A percentile compares a stretch with the other conserved stretches of the same genome.
Evolutionary conservation across 2,113 vertebrate genomes (phyloP).

Genomic region (human (Homo sapiens)): DNA sequence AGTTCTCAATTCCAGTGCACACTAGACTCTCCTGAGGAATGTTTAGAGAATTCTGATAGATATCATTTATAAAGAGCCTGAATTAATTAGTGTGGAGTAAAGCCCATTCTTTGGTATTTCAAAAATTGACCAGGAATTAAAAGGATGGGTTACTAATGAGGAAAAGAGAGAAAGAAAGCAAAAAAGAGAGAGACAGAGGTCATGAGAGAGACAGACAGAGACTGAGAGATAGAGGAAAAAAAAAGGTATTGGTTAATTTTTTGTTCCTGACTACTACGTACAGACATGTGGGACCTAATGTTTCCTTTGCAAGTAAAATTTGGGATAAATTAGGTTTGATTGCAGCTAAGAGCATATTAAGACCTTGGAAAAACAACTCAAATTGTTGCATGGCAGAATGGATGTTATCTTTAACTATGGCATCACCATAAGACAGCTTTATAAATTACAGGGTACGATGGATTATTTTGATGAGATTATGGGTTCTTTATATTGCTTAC

Average conservation of each 20-base stretch:
- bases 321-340: conserved; percentile 67
- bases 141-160: not conserved
- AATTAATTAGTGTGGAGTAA: not conserved
- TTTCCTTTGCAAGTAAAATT: conserved; percentile 58
- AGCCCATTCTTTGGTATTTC: not conserved
- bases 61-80: not conserved
- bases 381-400: conserved; percentile 52
- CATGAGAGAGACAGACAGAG: not conserved
- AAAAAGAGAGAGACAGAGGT: not conserved
- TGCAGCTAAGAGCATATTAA: conserved; percentile 55
- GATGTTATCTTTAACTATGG: conserved; percentile 57
- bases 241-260: conserved; percentile 22
- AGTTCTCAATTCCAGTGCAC: not conserved
- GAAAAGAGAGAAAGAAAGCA: not conserved
- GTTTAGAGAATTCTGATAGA: not conserved
- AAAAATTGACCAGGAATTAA: conserved; percentile 10
- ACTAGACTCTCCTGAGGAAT: not conserved
- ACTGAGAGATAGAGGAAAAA: not conserved
- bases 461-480: conserved; percentile 69
- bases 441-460: conserved; percentile 62
- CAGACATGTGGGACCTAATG: not conserved
- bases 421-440: conserved; percentile 54
- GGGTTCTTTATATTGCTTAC: conserved; percentile 60
- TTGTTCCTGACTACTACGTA: conserved; percentile 17
- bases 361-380: conserved; percentile 55